phyloP scores from a whole-genome alignment of 2,113 vertebrate species.

The Hemiscyllium ocellatum region DNA sequence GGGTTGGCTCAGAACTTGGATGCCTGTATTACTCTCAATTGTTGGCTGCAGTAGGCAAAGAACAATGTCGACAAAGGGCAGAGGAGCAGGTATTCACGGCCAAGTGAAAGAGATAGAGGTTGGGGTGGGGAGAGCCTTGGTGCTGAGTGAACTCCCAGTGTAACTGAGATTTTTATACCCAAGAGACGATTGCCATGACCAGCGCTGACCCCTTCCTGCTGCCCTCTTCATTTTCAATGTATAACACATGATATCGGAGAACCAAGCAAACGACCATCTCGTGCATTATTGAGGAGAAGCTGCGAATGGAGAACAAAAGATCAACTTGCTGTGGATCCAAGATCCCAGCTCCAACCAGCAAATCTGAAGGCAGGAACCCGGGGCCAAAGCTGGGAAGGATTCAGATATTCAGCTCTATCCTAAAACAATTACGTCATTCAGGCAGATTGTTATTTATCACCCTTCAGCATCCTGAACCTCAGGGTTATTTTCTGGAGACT shows the following conservation, averaged over 20 bases:
- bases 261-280: conserved; percentile 76
- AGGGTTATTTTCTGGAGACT: too few species aligned
- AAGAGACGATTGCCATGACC: conserved; percentile 89
- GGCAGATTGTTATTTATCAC: conserved; percentile 55
- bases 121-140: too few species aligned
- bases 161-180: conserved; percentile 67
- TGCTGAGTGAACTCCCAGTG: conserved; percentile 42
- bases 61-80: too few species aligned
- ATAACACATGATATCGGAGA: conserved; percentile 78
- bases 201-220: conserved; percentile 92
- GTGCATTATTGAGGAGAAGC: conserved; percentile 80
- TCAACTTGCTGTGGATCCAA: background rate
- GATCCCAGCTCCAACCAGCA: background rate
- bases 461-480: background rate
- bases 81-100: too few species aligned
- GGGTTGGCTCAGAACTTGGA: too few species aligned
- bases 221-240: conserved; percentile 87
- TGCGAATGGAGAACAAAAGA: conserved; percentile 44
- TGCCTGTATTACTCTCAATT: too few species aligned
- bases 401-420: too few species aligned
- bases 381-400: too few species aligned
- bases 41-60: too few species aligned
- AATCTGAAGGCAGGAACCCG: too few species aligned
- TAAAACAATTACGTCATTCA: too few species aligned
- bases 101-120: too few species aligned